These are phyloP conservation scores for Nomada hirtipes DNA, from an alignment of 2,888 invertebrate genomes.

Conservation along the genomic window DNA sequence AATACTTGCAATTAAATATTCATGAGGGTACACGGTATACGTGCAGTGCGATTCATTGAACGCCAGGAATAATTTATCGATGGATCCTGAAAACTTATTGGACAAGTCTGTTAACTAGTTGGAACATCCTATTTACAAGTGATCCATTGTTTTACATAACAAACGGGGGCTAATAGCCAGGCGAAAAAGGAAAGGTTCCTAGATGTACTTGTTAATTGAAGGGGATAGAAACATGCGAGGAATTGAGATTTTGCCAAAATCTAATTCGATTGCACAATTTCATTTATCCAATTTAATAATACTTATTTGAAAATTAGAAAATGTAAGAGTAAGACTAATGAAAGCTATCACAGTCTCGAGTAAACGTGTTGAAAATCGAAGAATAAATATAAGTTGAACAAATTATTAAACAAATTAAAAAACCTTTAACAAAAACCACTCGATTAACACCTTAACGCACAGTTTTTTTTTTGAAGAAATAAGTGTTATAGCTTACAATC, in stretches of 20 bases:
- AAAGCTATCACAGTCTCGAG: no score
- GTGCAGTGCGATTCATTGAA: slow-evolving; percentile 24
- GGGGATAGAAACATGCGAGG: no score
- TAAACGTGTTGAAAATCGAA: not conserved
- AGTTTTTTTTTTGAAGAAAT: no score
- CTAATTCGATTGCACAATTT: no score
- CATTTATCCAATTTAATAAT: no score
- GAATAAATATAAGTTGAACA: not conserved
- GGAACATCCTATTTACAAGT: slow-evolving; percentile 4
- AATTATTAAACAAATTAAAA: not conserved
- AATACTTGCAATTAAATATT: slow-evolving; percentile 45
- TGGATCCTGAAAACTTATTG: not conserved
- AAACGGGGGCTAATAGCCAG: not conserved
- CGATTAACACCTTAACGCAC: no score
- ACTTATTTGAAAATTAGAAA: not conserved
- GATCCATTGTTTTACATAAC: not conserved
- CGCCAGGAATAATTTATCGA: slow-evolving; percentile 32
- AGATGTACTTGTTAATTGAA: no score
- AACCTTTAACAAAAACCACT: no score
- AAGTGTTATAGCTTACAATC: no score
- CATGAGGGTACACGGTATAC: slow-evolving; percentile 14
- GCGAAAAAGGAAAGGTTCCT: no score
- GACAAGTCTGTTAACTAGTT: slow-evolving; percentile 3
- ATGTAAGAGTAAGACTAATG: not conserved
- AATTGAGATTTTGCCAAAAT: no score